phyloP scores from a whole-genome alignment of 2,113 vertebrate species.

The Anolis carolinensis region DNA sequence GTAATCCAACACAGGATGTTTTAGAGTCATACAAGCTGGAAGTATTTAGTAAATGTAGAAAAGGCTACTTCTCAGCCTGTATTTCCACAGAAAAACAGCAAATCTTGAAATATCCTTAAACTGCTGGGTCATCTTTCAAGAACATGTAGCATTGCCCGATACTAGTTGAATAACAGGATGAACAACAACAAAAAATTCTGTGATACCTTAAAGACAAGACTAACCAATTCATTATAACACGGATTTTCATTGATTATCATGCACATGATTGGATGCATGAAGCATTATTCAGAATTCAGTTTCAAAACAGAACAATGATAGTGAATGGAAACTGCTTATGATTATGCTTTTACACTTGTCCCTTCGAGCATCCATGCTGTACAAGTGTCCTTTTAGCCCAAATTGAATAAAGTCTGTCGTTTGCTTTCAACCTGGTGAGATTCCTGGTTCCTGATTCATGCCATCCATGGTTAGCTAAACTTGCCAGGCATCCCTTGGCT shows the following conservation, averaged over 20 bases:
- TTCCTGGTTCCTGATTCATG: too few relatives aligned
- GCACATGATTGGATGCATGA: background rate
- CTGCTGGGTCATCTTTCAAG: background rate
- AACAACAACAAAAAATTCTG: background rate
- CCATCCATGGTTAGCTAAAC: too few relatives aligned
- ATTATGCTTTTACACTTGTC: too few relatives aligned
- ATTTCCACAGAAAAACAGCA: background rate
- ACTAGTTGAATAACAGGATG: background rate
- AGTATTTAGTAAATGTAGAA: background rate
- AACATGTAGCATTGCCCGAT: background rate
- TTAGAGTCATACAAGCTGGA: background rate
- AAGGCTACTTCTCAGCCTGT: background rate
- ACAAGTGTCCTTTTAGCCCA: too few relatives aligned
- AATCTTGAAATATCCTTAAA: background rate
- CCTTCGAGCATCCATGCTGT: too few relatives aligned
- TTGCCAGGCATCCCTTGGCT: too few relatives aligned
- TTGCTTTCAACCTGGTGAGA: too few relatives aligned
- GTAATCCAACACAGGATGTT: background rate
- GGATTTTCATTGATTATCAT: background rate
- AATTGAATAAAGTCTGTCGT: too few relatives aligned
- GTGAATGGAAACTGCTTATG: too few relatives aligned
- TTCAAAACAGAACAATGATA: too few relatives aligned
- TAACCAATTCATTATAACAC: background rate
- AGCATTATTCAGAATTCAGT: background rate
- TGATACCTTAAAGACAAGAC: background rate